Evolutionary conservation across 2,113 vertebrate species (phyloP).

Genomic region (Toxotes jaculatrix): DNA sequence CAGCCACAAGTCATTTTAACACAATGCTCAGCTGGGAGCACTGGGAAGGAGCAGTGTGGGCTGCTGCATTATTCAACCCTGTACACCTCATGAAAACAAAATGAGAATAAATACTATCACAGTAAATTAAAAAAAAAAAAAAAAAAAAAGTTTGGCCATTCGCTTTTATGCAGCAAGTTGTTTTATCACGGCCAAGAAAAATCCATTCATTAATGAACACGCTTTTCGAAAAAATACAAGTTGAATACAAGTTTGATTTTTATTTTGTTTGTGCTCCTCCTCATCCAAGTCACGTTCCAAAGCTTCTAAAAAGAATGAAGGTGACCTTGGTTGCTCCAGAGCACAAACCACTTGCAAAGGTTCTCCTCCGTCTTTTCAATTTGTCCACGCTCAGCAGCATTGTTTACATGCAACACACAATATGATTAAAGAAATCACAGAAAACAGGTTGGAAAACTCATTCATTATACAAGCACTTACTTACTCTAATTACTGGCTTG

Average conservation of each 20-base stretch:
- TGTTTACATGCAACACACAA: conserved; percentile 14
- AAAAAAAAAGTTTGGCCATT: neutral
- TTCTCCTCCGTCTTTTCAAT: conserved; percentile 1
- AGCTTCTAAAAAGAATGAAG: neutral
- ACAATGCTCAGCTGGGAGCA: neutral
- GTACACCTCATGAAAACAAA: neutral
- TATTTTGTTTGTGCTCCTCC: neutral
- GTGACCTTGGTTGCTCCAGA: neutral
- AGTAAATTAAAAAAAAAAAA: neutral
- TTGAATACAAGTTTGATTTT: neutral
- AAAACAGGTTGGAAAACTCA: conserved; percentile 27
- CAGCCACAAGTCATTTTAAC: neutral
- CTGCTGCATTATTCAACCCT: neutral
- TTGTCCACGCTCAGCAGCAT: neutral
- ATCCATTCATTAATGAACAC: neutral
- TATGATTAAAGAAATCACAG: conserved; percentile 42
- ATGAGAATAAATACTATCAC: neutral
- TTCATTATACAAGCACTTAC: conserved; percentile 43
- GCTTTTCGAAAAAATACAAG: neutral
- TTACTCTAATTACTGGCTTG: neutral
- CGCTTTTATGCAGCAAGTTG: too few relatives aligned
- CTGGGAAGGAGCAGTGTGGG: neutral
- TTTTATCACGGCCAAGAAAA: neutral
- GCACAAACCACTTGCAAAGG: neutral
- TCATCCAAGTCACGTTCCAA: neutral